Conservation (phyloP, 2,113 vertebrate species). For the Laticauda colubrina region DNA sequence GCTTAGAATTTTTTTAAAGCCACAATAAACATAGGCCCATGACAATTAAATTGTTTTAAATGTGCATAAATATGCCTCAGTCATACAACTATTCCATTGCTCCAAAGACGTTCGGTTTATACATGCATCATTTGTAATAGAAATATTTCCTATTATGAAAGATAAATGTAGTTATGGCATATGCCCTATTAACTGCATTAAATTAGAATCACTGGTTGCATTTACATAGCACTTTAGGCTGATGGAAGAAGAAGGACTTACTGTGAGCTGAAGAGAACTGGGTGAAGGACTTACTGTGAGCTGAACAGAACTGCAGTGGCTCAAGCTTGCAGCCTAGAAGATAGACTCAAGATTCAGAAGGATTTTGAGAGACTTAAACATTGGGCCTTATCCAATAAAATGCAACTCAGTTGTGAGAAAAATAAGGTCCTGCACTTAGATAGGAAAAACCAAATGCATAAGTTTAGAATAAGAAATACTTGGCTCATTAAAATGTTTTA, state of each 20-base stretch:
- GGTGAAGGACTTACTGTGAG: background rate
- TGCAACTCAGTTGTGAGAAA: too few relatives aligned
- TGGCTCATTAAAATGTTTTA: background rate
- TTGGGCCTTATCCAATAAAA: background rate
- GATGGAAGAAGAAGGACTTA: background rate
- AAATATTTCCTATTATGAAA: background rate
- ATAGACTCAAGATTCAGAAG: background rate
- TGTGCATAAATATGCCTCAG: too few relatives aligned
- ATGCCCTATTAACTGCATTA: background rate
- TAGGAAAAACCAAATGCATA: background rate
- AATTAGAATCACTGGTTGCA: background rate
- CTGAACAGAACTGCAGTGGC: background rate
- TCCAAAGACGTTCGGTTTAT: too few relatives aligned
- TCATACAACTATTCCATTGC: too few relatives aligned
- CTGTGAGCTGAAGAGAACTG: background rate
- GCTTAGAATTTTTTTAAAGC: too few relatives aligned
- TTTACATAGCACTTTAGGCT: background rate
- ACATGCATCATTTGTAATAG: background rate
- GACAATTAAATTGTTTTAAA: too few relatives aligned
- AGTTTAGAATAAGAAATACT: background rate
- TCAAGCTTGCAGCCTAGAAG: background rate
- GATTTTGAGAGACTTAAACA: background rate
- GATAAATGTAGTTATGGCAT: background rate
- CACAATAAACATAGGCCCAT: too few relatives aligned
- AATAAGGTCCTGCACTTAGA: background rate